Conservation (phyloP, 2,113 vertebrate genomes). For the Grantiella picta region DNA sequence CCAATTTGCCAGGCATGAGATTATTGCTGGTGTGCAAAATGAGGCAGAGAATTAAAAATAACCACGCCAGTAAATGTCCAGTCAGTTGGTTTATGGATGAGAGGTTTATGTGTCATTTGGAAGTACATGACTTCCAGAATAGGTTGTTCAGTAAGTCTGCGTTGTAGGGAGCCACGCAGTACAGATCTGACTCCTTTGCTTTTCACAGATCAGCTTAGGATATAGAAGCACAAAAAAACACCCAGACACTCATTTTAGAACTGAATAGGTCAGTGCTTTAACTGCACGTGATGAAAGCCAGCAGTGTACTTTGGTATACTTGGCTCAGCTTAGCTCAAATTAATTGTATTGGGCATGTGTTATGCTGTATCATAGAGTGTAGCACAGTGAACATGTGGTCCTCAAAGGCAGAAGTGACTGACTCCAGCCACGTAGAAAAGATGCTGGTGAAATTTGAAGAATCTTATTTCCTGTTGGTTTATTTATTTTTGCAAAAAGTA, state of each 20-base stretch:
- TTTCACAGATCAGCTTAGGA: background rate
- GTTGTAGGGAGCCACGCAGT: background rate
- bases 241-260: background rate
- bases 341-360: background rate
- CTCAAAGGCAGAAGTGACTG: background rate
- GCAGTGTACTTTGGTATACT: background rate
- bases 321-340: background rate
- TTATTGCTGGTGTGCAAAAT: constrained; percentile 40
- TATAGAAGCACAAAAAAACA: background rate
- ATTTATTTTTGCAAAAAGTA: background rate
- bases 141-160: background rate
- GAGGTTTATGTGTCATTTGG: background rate
- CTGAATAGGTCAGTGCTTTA: background rate
- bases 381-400: fast-evolving
- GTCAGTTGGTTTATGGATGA: constrained; percentile 12
- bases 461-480: background rate
- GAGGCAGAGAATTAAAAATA: constrained; percentile 27
- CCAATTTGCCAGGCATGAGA: constrained; percentile 50
- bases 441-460: background rate
- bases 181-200: background rate
- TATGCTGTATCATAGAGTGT: background rate
- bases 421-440: background rate
- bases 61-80: background rate
- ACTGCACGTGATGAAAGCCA: background rate
- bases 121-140: background rate